A percentile compares a stretch with the other conserved stretches of the same genome.
phyloP scores from a whole-genome alignment of 1,140 invertebrate genomes.

The Neomicropteryx cornuta region DNA sequence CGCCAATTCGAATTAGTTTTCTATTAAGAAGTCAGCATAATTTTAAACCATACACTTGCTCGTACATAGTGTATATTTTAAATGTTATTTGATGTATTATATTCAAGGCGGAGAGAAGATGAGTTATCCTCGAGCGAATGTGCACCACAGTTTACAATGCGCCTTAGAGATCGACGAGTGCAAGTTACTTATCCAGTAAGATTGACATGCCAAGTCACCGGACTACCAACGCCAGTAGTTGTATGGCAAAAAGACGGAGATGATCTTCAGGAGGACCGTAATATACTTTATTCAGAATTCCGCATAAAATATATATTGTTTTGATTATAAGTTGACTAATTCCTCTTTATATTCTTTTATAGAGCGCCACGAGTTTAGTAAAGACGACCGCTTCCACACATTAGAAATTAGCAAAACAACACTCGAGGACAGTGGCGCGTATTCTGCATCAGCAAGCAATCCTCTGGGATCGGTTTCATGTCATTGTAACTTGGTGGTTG shows the following conservation, averaged over 20 bases:
- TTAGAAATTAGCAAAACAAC: conserved; percentile 70
- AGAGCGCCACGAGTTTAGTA: conserved; percentile 48
- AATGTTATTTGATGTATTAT: neutral
- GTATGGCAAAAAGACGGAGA: conserved; percentile 70
- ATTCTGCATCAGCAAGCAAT: conserved; percentile 72
- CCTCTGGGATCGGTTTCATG: conserved; percentile 74
- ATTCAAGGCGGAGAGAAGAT: conserved; percentile 10
- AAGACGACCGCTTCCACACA: conserved; percentile 68
- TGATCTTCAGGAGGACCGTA: conserved; percentile 42
- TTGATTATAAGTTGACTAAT: conserved; percentile 1
- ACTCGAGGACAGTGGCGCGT: conserved; percentile 72
- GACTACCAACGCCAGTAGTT: conserved; percentile 60
- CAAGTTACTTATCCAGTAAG: conserved; percentile 74
- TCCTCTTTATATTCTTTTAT: conserved; percentile 7
- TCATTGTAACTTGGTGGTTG: conserved; percentile 67
- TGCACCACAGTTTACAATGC: conserved; percentile 79
- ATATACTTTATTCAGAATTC: conserved; percentile 11
- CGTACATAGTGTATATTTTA: too few relatives aligned
- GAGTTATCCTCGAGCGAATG: conserved; percentile 31
- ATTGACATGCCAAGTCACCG: conserved; percentile 76
- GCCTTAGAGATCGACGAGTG: conserved; percentile 68
- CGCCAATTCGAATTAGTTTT: too few relatives aligned
- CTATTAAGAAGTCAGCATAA: too few relatives aligned
- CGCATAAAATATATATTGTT: conserved; percentile 3
- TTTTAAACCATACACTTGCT: too few relatives aligned